These are phyloP conservation scores for Oophaga sylvatica DNA, from an alignment of 2,797 vertebrate genomes.

Conservation along the genomic window DNA sequence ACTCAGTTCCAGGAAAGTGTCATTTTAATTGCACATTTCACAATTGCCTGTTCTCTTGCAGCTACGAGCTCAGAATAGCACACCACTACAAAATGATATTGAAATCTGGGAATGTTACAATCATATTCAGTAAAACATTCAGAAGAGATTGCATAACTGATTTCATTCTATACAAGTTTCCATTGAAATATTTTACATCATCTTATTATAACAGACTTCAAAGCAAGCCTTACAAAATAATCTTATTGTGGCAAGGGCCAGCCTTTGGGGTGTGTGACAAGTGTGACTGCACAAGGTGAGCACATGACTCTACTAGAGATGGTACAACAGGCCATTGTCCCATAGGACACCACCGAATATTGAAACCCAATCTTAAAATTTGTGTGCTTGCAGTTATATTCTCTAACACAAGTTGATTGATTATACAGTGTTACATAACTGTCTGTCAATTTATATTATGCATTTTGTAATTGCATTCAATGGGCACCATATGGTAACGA, in stretches of 20 bases:
- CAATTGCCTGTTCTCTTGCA: slow-evolving; percentile 26
- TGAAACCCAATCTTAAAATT: too few species aligned
- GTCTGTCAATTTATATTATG: too few species aligned
- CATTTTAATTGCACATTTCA: slow-evolving; percentile 50
- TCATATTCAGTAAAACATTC: neutral
- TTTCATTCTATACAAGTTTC: neutral
- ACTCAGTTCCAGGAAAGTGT: slow-evolving; percentile 32
- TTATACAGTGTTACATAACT: too few species aligned
- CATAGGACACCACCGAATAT: too few species aligned
- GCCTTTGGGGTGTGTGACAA: neutral
- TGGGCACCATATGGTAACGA: too few species aligned
- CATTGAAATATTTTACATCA: neutral
- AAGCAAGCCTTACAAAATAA: neutral
- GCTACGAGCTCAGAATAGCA: slow-evolving; percentile 19
- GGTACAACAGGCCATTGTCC: too few species aligned
- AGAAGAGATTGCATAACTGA: neutral
- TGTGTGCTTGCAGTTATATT: too few species aligned
- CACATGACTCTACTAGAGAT: too few species aligned
- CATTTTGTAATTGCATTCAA: too few species aligned
- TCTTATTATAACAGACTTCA: neutral
- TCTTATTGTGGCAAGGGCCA: neutral
- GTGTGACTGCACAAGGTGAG: too few species aligned
- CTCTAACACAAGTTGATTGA: too few species aligned
- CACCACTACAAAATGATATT: slow-evolving; percentile 12
- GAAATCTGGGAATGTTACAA: slow-evolving; percentile 4